Evolutionary conservation across 2,113 vertebrate genomes (phyloP).

Genomic region (Phalacrocorax pelagicus): DNA sequence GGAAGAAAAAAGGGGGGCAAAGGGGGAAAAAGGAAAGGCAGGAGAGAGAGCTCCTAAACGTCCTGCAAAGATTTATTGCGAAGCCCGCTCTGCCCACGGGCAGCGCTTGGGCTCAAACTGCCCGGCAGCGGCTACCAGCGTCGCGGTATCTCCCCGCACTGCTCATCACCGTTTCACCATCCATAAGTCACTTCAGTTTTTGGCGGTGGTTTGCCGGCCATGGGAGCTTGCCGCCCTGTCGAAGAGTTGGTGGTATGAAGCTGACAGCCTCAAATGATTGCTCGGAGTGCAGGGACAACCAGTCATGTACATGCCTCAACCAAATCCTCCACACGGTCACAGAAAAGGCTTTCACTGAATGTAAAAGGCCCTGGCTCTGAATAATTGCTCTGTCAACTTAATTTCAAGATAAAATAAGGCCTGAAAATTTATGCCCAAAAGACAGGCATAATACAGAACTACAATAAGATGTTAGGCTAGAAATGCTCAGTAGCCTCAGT

Average conservation of each 20-base stretch:
- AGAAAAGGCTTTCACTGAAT: neutral
- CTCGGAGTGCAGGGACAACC: neutral
- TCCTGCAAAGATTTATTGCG: too few species aligned
- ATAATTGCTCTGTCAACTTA: neutral
- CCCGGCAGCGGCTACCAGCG: neutral
- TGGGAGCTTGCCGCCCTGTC: neutral
- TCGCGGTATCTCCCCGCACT: rapidly evolving
- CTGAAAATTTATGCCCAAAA: neutral
- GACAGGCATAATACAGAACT: neutral
- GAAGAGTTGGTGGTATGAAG: neutral
- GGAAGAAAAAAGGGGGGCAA: too few species aligned
- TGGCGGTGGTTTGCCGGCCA: neutral
- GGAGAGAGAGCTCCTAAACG: neutral
- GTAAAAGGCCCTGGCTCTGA: neutral
- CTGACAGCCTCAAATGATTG: neutral
- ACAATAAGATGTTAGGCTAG: neutral
- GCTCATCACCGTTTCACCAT: neutral
- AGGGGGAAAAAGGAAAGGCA: too few species aligned
- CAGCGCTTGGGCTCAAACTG: too few species aligned
- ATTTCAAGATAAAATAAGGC: neutral
- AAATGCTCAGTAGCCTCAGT: neutral
- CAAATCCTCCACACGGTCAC: neutral
- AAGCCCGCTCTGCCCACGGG: neutral
- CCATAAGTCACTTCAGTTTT: neutral
- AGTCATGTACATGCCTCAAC: rapidly evolving